A percentile compares a stretch with the other conserved stretches of the same genome.
Conservation (phyloP, 1,140 invertebrate genomes). For the Drosophila serrata region DNA sequence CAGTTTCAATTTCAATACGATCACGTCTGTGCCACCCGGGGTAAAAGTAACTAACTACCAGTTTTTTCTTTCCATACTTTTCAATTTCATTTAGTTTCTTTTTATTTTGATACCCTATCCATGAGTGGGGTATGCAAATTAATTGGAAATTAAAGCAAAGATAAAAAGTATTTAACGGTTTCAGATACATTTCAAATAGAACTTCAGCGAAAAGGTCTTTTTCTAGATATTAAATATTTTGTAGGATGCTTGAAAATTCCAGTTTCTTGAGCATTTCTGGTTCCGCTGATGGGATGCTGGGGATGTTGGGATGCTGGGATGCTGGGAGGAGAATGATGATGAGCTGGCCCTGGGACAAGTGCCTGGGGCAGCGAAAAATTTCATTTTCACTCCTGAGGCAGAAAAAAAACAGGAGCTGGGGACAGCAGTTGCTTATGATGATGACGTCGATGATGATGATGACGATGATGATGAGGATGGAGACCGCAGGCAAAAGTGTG, state of each 20-base stretch:
- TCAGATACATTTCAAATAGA: no score
- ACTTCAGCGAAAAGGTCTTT: not conserved
- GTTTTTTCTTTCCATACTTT: conserved; percentile 57
- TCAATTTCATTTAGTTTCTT: conserved; percentile 25
- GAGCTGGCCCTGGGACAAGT: conserved; percentile 32
- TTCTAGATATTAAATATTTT: not conserved
- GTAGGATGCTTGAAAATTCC: not conserved
- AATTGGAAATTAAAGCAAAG: not conserved
- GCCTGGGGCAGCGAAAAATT: conserved; percentile 64
- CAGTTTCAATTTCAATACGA: conserved; percentile 77
- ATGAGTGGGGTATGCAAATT: not conserved
- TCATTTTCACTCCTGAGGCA: conserved; percentile 79
- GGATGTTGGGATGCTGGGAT: no score
- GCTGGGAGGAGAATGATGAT: conserved; percentile 54
- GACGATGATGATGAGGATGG: conserved; percentile 26
- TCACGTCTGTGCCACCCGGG: conserved; percentile 32
- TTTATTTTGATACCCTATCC: conserved; percentile 7
- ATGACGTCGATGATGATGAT: conserved; percentile 32
- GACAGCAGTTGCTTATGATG: conserved; percentile 25
- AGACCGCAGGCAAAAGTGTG: conserved; percentile 82
- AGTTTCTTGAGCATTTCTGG: not conserved
- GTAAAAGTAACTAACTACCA: conserved; percentile 77
- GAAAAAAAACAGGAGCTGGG: conserved; percentile 47
- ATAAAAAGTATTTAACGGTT: no score
- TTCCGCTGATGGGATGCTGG: conserved; percentile 14